Percentiles rank a stretch among this genome's conserved stretches.
Evolutionary conservation across 2,113 vertebrate species (phyloP).

Genomic region (Chascanopsetta lugubris): DNA sequence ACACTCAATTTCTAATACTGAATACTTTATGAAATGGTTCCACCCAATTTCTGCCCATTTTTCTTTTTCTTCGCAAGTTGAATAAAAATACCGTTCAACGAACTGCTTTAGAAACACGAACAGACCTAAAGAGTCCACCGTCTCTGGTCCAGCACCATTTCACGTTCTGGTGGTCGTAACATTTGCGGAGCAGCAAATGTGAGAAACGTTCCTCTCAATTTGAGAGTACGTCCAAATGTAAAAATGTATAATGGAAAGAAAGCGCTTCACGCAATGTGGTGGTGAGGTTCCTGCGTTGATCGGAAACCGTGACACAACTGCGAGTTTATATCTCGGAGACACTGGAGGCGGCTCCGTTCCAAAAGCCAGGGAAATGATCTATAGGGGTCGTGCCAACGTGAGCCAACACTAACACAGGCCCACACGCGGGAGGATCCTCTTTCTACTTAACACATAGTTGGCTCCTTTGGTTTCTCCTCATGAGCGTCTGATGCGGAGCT

Average conservation of each 20-base stretch:
- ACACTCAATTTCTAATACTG: too few relatives aligned
- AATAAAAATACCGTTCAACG: not conserved
- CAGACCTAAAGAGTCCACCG: not conserved
- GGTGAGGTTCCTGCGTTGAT: conserved; percentile 41
- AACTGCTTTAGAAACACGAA: not conserved
- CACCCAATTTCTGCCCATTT: not conserved
- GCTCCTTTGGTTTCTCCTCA: conserved; percentile 9
- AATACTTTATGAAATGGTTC: not conserved
- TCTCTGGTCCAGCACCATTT: conserved; percentile 9
- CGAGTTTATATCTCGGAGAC: conserved; percentile 13
- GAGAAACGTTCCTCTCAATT: conserved; percentile 18
- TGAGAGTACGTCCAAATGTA: not conserved
- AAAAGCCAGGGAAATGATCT: not conserved
- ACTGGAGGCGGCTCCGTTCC: conserved; percentile 24
- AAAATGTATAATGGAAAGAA: conserved; percentile 2
- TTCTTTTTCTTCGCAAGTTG: not conserved
- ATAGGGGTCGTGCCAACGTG: not conserved
- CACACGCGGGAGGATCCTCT: conserved; percentile 31
- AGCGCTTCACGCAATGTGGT: conserved; percentile 14
- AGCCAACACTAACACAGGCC: conserved; percentile 38
- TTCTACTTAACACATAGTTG: conserved; percentile 39
- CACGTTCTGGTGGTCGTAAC: not conserved
- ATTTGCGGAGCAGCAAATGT: conserved; percentile 26
- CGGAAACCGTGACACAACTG: conserved; percentile 44
- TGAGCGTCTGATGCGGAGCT: conserved; percentile 12